These are phyloP conservation scores for Setophaga coronata DNA, from an alignment of 2,113 vertebrate species.

Conservation along the genomic window DNA sequence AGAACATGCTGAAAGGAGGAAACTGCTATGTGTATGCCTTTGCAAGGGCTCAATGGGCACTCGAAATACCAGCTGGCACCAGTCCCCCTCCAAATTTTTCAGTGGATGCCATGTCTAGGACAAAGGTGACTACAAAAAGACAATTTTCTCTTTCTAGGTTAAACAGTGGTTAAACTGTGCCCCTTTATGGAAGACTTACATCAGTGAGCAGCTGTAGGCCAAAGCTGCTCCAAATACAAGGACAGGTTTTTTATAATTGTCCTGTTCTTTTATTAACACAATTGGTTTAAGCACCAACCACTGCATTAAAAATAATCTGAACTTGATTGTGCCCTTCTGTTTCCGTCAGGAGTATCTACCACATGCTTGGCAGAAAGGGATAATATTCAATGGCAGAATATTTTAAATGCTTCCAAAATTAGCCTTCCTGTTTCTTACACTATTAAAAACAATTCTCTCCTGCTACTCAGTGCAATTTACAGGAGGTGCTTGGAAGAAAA, in stretches of 20 bases:
- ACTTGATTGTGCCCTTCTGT: conserved; percentile 23
- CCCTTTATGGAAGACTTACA: neutral
- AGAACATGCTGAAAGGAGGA: neutral
- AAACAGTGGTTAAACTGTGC: neutral
- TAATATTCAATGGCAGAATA: neutral
- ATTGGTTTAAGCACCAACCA: neutral
- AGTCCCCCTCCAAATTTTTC: neutral
- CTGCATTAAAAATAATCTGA: conserved; percentile 3
- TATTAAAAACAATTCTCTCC: neutral
- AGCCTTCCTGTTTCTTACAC: neutral
- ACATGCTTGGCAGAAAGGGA: neutral
- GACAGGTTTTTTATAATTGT: neutral
- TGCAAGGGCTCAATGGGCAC: neutral
- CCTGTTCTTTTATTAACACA: neutral
- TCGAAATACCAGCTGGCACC: neutral
- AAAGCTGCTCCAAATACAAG: neutral
- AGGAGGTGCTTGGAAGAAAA: neutral
- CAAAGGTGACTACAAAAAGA: neutral
- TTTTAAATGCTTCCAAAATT: conserved; percentile 29
- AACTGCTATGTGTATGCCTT: neutral
- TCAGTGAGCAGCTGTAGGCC: neutral
- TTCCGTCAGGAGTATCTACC: neutral
- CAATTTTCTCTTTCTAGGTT: neutral
- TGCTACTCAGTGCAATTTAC: neutral
- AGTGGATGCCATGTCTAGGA: neutral